Conservation (phyloP, 2,888 invertebrate genomes). For the Lepidochrysops patricia region DNA sequence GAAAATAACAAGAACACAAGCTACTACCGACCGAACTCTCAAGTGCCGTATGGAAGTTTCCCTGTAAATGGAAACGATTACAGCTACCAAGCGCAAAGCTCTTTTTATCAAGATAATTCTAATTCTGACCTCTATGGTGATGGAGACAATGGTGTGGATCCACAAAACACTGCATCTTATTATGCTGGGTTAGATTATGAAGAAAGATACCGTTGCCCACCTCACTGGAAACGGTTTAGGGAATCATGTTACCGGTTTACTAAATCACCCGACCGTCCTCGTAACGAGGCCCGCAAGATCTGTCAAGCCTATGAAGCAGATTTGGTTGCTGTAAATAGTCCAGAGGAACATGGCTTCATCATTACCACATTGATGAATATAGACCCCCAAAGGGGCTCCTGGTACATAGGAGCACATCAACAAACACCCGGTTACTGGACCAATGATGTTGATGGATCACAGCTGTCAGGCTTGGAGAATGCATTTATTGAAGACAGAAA, state of each 20-base stretch:
- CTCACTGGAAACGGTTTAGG: constrained; percentile 88
- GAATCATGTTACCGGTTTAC: constrained; percentile 93
- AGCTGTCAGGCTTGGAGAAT: constrained; percentile 84
- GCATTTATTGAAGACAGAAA: constrained; percentile 82
- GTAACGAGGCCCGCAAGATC: constrained; percentile 86
- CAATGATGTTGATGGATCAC: constrained; percentile 88
- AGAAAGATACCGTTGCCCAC: constrained; percentile 80
- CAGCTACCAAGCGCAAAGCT: constrained; percentile 47
- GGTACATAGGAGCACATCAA: constrained; percentile 89
- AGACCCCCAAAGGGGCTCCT: constrained; percentile 89
- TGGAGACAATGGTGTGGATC: constrained; percentile 54
- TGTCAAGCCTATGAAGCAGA: constrained; percentile 90
- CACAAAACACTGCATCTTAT: constrained; percentile 51
- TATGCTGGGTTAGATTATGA: constrained; percentile 63
- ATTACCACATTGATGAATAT: constrained; percentile 85
- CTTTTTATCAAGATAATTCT: constrained; percentile 52
- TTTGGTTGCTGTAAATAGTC: constrained; percentile 83
- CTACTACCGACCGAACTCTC: constrained; percentile 46
- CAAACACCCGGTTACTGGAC: constrained; percentile 84
- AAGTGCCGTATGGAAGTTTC: constrained; percentile 60
- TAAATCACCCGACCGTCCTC: constrained; percentile 86
- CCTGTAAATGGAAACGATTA: constrained; percentile 55
- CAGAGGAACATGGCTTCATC: constrained; percentile 92
- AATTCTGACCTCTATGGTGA: constrained; percentile 48
- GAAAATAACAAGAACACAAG: constrained; percentile 42